These are phyloP conservation scores for Bradypodion pumilum DNA, from an alignment of 2,797 vertebrate genomes.

Conservation along the genomic window DNA sequence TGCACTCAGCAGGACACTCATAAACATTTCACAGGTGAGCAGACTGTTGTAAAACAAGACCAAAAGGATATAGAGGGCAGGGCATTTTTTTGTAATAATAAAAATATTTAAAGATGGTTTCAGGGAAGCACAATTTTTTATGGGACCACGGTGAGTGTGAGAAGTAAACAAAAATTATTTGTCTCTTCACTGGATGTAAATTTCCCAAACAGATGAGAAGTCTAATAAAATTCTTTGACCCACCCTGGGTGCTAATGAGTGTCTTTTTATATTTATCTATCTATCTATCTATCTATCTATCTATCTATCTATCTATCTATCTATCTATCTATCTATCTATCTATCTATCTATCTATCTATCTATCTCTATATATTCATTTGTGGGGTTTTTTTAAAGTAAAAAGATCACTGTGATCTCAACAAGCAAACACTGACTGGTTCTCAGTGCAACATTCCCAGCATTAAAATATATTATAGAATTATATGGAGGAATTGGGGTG, in stretches of 20 bases:
- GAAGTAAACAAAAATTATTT: conserved; percentile 43
- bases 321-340: too few species aligned
- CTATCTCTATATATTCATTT: background rate
- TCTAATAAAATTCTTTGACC: conserved; percentile 64
- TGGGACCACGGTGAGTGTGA: conserved; percentile 36
- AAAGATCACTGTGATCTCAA: background rate
- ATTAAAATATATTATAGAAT: background rate
- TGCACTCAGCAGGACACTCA: conserved; percentile 54
- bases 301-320: too few species aligned
- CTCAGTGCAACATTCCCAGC: background rate
- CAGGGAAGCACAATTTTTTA: conserved; percentile 59
- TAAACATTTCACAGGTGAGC: conserved; percentile 30
- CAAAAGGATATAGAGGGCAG: background rate
- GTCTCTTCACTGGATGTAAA: conserved; percentile 67
- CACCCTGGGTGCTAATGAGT: background rate
- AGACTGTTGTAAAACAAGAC: background rate
- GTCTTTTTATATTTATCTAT: too few species aligned
- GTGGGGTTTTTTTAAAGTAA: background rate
- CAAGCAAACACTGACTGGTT: background rate
- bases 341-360: too few species aligned
- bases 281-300: too few species aligned
- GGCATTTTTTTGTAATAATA: conserved; percentile 36
- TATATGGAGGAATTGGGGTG: background rate
- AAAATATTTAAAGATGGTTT: conserved; percentile 72
- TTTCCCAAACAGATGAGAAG: conserved; percentile 27